Evolutionary conservation across 2,888 invertebrate species (phyloP), one percentile per base, ranked within the genome.

Genomic region (Apodemia duryi): DNA sequence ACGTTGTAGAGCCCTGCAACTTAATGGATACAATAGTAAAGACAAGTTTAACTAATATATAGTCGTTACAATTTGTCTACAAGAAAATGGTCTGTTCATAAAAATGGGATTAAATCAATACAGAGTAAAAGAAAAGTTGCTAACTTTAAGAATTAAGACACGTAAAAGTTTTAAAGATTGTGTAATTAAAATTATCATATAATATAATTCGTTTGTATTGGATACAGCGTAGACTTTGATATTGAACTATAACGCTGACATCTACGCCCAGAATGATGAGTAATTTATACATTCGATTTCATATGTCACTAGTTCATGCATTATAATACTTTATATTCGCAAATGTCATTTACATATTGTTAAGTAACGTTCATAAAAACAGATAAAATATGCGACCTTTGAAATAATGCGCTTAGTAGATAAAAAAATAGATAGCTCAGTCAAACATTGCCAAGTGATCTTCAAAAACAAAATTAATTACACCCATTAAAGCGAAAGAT

Each of bases 401-500:
- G n/a, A 32, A 51, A 51, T 51, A 51, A 60, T 32, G 13, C 11
- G 11, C 57, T 32, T 32, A 35, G 57, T 32, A 60, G 57, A 60
- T 60, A 54, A 35, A 60, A 60, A 21, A 21, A n/a, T 49, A 54
- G 68, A 66, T 65, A 62, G 65, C 65, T 63, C 52, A 68, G 43
- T 68, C 64, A 70, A 72, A 67, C 67, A 66, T 68, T 63, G 66
- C 57, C 65, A 65, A 70, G 63, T 65, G 69, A 67, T 69, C 54
- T 28, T 66, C 65, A 41, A 70, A 66, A 69, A 65, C 63, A 61
- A 66, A 81, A 79, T 78, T 83, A 81, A 85, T 82, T 77, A 82
- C 74, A 77, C 68, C 74, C 75, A 72, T 72, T 73, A 62, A 69
- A 72, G 73, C 74, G 70, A 73, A 80, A 82, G 82, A 82, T 83